Base-by-base conservation (phyloP, 2,888 invertebrate species). In the Vesta saturnalis region DNA sequence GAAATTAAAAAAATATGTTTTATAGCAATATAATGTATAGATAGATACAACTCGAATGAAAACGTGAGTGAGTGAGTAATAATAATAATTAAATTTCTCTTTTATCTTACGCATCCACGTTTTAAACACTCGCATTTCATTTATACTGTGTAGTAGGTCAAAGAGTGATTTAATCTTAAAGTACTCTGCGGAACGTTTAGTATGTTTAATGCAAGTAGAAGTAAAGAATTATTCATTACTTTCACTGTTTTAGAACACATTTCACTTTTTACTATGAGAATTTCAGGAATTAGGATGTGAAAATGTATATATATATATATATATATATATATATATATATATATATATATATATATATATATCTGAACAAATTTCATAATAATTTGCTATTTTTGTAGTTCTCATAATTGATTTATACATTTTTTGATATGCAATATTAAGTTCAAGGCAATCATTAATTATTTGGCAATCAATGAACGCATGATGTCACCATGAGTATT, bases 71-170 rank as follows among this genome's bases (percentile, higher is more conserved):
- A 39, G n/a, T 39, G n/a, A 39, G n/a, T 39, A 39, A 39, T 39
- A n/a, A 39, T 39, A 39, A 39, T 39, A n/a, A n/a, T n/a, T n/a
- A n/a, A 39, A 39, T 39, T 39, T 39, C n/a, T n/a, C 1, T n/a
- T n/a, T 39, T 39, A 52, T 21, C 5, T 52, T 52, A 52, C 21
- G 21, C 52, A 52, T 52, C 52, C 19, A 8, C 15, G 10, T 49
- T 15, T 18, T 18, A 12, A 19, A 52, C 19, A 18, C 18, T 21
- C n/a, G n/a, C n/a, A n/a, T n/a, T n/a, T n/a, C n/a, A n/a, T n/a
- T n/a, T n/a, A n/a, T n/a, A n/a, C n/a, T n/a, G n/a, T n/a, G n/a
- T 18, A 52, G 52, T 52, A 19, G 52, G 52, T 52, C 52, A 52
- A 43, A 43, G n/a, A 2, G 21, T 52, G 19, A 52, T 52, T 52